phyloP scores from a whole-genome alignment of 30 jellyfish, hydroid and myxozoan genomes.

The Morbakka virulenta region DNA sequence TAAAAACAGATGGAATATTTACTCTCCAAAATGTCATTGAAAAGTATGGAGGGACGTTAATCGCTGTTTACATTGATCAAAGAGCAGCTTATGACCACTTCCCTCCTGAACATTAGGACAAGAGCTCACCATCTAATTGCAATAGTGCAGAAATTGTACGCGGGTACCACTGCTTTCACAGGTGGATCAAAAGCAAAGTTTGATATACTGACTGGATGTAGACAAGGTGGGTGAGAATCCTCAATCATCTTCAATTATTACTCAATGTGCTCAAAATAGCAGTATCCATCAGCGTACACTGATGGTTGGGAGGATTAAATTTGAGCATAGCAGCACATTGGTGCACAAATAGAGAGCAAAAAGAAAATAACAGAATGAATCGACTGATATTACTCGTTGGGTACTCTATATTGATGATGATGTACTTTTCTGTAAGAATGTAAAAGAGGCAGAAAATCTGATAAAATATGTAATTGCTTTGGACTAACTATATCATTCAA shows the following conservation, averaged over 20 bases:
- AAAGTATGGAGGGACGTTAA: constrained; percentile 1
- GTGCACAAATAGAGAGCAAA: too few species aligned
- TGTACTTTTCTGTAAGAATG: too few species aligned
- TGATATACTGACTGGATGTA: not conserved
- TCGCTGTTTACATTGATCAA: not conserved
- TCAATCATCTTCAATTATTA: constrained; percentile 1
- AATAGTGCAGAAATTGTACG: not conserved
- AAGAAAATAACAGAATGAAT: too few species aligned
- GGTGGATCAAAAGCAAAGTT: not conserved
- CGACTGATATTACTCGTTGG: too few species aligned
- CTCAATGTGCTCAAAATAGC: too few species aligned
- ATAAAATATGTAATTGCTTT: too few species aligned
- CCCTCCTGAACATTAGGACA: constrained; percentile 5
- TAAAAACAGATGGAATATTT: not conserved
- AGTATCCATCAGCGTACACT: too few species aligned
- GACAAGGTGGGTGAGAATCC: constrained; percentile 2
- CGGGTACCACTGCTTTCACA: not conserved
- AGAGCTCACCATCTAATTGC: constrained; percentile 14
- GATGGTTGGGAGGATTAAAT: too few species aligned
- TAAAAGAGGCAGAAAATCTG: too few species aligned
- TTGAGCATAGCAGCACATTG: too few species aligned
- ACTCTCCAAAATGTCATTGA: not conserved
- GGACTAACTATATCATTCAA: too few species aligned
- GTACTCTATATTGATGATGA: too few species aligned
- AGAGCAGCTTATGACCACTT: not conserved